Evolutionary conservation across 1,140 invertebrate genomes (phyloP).

Genomic region (Drosophila fuyamai): DNA sequence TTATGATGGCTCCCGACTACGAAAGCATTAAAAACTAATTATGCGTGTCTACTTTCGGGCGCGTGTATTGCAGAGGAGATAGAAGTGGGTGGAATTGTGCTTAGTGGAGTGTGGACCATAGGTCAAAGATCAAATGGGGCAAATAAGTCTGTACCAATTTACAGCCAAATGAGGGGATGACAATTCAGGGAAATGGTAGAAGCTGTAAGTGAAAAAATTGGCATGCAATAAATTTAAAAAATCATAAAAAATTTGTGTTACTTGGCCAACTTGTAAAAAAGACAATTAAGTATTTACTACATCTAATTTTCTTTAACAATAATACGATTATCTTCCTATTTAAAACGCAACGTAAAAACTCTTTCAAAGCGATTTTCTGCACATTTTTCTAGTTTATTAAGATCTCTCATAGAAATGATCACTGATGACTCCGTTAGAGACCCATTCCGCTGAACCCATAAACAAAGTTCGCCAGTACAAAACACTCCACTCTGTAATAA

Average conservation of each 20-base stretch:
- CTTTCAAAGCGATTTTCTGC: too few relatives aligned
- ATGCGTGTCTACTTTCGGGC: constrained; percentile 66
- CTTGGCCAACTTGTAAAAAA: too few relatives aligned
- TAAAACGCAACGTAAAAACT: too few relatives aligned
- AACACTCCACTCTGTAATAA: neutral
- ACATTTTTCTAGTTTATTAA: constrained; percentile 2
- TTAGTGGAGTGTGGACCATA: constrained; percentile 4
- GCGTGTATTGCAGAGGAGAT: constrained; percentile 1
- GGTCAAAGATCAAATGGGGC: constrained; percentile 24
- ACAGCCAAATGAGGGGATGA: neutral
- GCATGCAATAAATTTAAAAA: too few relatives aligned
- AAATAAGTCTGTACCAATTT: neutral
- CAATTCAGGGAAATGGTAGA: too few relatives aligned
- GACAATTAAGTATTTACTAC: neutral
- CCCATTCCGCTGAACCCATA: constrained; percentile 12
- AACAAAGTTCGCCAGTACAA: constrained; percentile 25
- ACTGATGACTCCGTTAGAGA: constrained; percentile 15
- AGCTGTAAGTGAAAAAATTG: neutral
- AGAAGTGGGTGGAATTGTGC: neutral
- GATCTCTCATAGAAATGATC: constrained; percentile 1
- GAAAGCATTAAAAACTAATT: constrained; percentile 66
- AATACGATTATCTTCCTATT: too few relatives aligned
- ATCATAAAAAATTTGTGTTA: too few relatives aligned
- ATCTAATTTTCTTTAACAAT: neutral
- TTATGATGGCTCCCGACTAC: constrained; percentile 14